Base-by-base conservation (phyloP, 1,140 invertebrate species). In the Bombus soroeensis region DNA sequence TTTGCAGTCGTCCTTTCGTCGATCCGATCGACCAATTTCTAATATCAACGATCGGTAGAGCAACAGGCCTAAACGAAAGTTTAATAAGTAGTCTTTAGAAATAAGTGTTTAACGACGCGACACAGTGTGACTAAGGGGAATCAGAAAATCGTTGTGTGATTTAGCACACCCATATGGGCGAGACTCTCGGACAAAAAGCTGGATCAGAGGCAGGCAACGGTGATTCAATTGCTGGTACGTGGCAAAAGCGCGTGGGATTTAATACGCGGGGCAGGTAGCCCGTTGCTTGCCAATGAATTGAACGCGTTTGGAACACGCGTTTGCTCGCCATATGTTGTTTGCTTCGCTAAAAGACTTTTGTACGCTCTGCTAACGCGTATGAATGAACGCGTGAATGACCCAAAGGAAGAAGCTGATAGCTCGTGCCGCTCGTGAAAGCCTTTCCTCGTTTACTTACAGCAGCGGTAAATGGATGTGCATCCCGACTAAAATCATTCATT, bases 261-360 rank as follows among this genome's bases (percentile, higher is more conserved):
- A 90, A 90, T 90, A 89, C 91, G 80, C 64, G 39, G 81, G 53
- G 91, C 90, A 91, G 92, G 91, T 93, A 92, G 90, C 77, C 89
- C 87, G 88, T 92, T 87, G 85, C 80, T 68, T 88, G 71, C 59
- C 80, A 88, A 92, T 91, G 87, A 91, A 92, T 92, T 89, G 89
- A 89, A 87, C 78, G 79, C 62, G 64, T 68, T 82, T 83, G 81
- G 79, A 81, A 68, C 85, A 79, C 71, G 81, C 89, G 85, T 90
- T 90, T 90, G 53, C 86, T 59, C 85, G 90, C 92, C 92, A 91
- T 91, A 92, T 93, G 92, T 88, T 93, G 89, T 92, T 92, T 92
- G 88, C 86, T 74, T 74, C 74, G 83, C 85, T 83, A 90, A 93
- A 92, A 89, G 91, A 89, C 86, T 79, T 88, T 92, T 92, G 88